Evolutionary conservation across 2,113 vertebrate genomes (phyloP).

Genomic region (Paradisaea rubra): DNA sequence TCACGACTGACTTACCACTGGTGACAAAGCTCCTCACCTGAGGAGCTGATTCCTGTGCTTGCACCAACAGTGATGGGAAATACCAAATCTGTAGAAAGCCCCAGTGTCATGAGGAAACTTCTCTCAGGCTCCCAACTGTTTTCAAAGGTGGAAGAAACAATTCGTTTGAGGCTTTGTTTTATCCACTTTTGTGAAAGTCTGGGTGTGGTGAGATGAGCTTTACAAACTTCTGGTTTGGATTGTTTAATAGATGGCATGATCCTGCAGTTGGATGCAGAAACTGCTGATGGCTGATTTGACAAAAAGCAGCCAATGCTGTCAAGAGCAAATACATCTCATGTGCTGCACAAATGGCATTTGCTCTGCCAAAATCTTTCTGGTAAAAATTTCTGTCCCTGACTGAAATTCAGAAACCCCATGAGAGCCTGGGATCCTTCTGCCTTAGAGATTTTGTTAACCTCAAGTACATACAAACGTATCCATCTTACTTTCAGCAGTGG

Average conservation of each 20-base stretch:
- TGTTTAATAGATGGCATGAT: not conserved
- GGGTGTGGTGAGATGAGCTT: not conserved
- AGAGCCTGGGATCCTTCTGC: not conserved
- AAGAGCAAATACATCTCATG: not conserved
- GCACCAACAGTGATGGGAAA: not conserved
- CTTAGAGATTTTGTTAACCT: not conserved
- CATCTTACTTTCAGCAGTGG: not conserved
- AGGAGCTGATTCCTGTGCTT: not conserved
- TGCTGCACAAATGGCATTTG: not conserved
- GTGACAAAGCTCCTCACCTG: not conserved
- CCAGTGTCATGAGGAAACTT: not conserved
- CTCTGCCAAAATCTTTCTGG: not conserved
- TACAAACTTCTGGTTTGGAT: not conserved
- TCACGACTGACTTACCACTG: not conserved
- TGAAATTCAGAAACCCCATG: not conserved
- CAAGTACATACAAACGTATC: not conserved
- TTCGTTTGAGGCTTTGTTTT: not conserved
- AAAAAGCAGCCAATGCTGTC: not conserved
- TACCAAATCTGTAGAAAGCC: not conserved
- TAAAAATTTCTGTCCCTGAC: not conserved
- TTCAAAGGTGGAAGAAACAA: not conserved
- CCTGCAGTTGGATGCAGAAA: not conserved
- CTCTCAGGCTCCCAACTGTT: not conserved
- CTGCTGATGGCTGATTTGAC: not conserved
- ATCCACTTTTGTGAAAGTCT: not conserved